Evolutionary conservation across 2,888 invertebrate genomes (phyloP), one percentile per base, ranked within the genome.

Genomic region (Cremastobaeus sp.): DNA sequence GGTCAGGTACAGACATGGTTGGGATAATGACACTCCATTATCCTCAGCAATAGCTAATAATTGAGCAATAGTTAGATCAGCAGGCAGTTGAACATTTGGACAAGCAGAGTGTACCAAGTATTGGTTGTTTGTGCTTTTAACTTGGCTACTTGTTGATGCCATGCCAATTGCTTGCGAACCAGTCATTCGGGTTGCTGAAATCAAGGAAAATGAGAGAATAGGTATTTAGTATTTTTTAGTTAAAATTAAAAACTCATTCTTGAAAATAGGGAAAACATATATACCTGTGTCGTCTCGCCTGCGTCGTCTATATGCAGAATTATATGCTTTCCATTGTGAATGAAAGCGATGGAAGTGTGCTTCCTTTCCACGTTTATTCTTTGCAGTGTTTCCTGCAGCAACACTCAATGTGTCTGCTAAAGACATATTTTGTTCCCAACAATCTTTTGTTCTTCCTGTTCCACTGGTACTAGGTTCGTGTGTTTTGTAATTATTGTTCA

Each of bases 361-460:
- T 88, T 95, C 95, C 86, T 96, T 96, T 74, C 93, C 92, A 39
- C 96, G 91, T 87, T 96, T 96, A 88, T 96, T 96, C 88, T 96
- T 96, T 52, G 96, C 96, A 12, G 94, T 94, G 73, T 94, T 93
- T 50, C 94, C 95, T 47, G 96, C 96, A 6, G 95, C 95, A 62
- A 95, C 92, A 79, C 94, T 94, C n/a, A 95, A 85, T 68, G 90
- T 89, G 69, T 90, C 90, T 77, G 91, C 89, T 65, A 90, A 89
- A 1, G 89, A 88, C 76, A 89, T 86, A 6, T 88, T 88, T 35
- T 89, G 84, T 76, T 88, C 88, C 87, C 88, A 89, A 74, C 88
- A 85, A 39, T 89, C 88, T 14, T 84, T 81, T 1, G 80, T 78
- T n/a, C 81, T 78, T 20, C 54, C 80, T 4, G 80, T 71, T 54